These are phyloP conservation scores for Calephelis nemesis DNA, from an alignment of 1,140 invertebrate species.

Conservation along the genomic window DNA sequence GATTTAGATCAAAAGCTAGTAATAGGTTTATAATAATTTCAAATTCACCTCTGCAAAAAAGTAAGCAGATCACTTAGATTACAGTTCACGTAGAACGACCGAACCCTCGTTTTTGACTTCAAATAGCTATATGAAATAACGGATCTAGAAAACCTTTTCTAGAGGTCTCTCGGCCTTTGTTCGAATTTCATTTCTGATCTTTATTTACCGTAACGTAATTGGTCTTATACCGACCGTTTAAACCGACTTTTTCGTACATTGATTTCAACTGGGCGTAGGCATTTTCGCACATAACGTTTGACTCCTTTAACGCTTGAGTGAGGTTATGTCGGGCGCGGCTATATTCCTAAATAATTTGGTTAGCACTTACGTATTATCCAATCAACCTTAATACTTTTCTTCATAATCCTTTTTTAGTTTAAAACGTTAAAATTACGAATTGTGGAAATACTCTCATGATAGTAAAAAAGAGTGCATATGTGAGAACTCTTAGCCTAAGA, in stretches of 20 bases:
- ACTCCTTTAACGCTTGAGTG: too few species aligned
- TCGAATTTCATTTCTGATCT: not conserved
- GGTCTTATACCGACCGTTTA: not conserved
- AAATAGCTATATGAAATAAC: conserved; percentile 1
- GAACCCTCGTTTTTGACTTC: not conserved
- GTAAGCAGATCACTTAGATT: not conserved
- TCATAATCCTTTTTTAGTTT: too few species aligned
- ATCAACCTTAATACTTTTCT: too few species aligned
- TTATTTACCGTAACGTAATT: conserved; percentile 6
- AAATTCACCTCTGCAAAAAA: not conserved
- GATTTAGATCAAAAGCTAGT: not conserved
- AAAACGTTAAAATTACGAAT: too few species aligned
- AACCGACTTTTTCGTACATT: not conserved
- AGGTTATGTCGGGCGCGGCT: too few species aligned
- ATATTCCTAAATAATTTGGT: too few species aligned
- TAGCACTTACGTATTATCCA: too few species aligned
- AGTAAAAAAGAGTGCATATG: too few species aligned
- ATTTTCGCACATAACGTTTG: not conserved
- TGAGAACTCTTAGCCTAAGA: too few species aligned
- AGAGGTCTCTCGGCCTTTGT: not conserved
- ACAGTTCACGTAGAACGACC: conserved; percentile 1
- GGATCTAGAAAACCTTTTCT: conserved; percentile 1
- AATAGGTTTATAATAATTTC: not conserved
- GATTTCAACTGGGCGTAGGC: not conserved
- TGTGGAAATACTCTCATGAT: too few species aligned